Evolutionary conservation across 2,888 invertebrate species (phyloP), one percentile per base, ranked within the genome.

Genomic region (Cataglyphis albicans): DNA sequence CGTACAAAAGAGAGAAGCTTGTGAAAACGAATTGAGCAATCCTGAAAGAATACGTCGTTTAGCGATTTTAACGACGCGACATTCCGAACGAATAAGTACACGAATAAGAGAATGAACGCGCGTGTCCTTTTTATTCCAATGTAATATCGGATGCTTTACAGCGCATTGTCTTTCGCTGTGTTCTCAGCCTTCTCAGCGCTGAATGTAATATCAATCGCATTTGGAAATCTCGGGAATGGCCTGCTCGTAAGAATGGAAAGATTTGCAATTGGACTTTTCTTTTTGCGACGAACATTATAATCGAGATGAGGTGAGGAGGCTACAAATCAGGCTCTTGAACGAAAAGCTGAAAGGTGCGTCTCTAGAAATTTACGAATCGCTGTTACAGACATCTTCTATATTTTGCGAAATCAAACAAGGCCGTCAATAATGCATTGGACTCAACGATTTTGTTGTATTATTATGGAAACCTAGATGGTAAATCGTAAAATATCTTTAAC

Each of bases 371-470:
- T 78, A 70, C 44, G 59, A 59, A 59, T 59, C 72, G 21, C 70
- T 57, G 68, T 57, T 78, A 68, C 41, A 57, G 32, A 25, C 32
- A 59, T 38, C 44, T 41, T 78, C 59, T 21, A 59, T 70, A 70
- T 70, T 70, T 72, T 59, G 59, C 44, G 21, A 59, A 35, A 35
- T 21, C 29, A 9, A 32, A 75, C 21, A 10, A 12, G 41, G 29
- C 78, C 52, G 25, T 81, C 35, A 80, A 73, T 32, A 76, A 25
- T 44, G 29, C 41, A 18, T 64, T 55, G 52, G 29, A 55, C 29
- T 81, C 63, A 78, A 81, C 32, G 80, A 75, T 78, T 76, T 81
- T 3, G 81, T 12, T 75, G 18, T 75, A 55, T 81, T 81, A 78
- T 32, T 41, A 55, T 25, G 25, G 29, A 41, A 38, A 55, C 9